Evolutionary conservation across 37 sponge, comb jelly and placozoan species (phyloP).

Genomic region (Beroe forskalii): DNA sequence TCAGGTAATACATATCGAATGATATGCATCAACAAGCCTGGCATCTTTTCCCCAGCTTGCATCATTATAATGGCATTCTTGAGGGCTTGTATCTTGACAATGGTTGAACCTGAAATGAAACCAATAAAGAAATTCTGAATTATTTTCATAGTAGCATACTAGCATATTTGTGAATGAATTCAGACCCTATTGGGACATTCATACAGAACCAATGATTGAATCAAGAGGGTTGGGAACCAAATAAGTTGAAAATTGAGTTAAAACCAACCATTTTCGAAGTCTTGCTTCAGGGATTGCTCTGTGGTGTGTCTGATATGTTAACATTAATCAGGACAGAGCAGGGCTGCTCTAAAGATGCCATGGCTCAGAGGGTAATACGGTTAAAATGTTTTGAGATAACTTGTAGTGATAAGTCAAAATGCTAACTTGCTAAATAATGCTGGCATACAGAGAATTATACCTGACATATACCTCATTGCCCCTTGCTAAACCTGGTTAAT

Average conservation of each 20-base stretch:
- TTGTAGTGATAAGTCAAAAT: too few relatives aligned
- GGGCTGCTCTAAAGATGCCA: conserved; percentile 74
- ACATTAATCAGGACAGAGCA: conserved; percentile 92
- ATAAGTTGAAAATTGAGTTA: background rate
- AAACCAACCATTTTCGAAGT: conserved; percentile 67
- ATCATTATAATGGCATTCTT: conserved; percentile 94
- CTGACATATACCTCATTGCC: too few relatives aligned
- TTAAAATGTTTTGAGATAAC: background rate
- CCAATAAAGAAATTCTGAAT: too few relatives aligned
- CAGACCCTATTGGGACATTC: too few relatives aligned
- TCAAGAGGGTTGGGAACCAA: background rate
- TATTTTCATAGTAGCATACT: background rate
- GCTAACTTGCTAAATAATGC: too few relatives aligned
- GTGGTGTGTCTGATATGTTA: conserved; percentile 75
- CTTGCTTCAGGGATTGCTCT: conserved; percentile 86
- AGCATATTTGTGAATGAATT: background rate
- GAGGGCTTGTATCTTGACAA: conserved; percentile 75
- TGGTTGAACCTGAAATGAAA: background rate
- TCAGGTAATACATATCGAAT: conserved; percentile 90
- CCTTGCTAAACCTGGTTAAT: too few relatives aligned
- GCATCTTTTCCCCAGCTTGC: conserved; percentile 90
- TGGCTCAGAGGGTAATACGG: background rate
- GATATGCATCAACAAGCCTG: conserved; percentile 92
- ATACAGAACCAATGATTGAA: too few relatives aligned
- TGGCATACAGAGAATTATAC: too few relatives aligned